These are phyloP conservation scores for Machaerirhynchus nigripectus DNA, from an alignment of 2,113 vertebrate species.

Conservation along the genomic window DNA sequence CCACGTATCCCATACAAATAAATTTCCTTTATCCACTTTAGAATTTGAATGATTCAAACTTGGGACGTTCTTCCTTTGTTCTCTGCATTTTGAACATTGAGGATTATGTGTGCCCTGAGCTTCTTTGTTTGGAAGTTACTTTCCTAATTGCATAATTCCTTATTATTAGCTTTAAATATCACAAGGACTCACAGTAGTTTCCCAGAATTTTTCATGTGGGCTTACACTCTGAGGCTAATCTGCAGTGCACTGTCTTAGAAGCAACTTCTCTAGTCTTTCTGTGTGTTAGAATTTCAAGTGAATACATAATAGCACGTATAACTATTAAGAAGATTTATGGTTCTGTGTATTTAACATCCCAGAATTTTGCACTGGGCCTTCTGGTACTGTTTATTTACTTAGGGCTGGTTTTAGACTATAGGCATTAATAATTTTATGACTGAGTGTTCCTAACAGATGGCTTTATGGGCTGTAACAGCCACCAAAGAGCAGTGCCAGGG, in stretches of 20 bases:
- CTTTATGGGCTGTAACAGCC: slow-evolving; percentile 49
- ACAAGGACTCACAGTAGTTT: neutral
- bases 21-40: neutral
- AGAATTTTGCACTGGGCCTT: slow-evolving; percentile 48
- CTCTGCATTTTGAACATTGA: neutral
- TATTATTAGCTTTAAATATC: slow-evolving; percentile 11
- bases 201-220: neutral
- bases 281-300: slow-evolving; percentile 11
- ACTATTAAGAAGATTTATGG: slow-evolving; percentile 44
- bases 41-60: neutral
- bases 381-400: slow-evolving; percentile 64
- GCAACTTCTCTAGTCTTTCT: neutral
- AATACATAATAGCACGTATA: slow-evolving; percentile 18
- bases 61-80: neutral
- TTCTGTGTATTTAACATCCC: slow-evolving; percentile 31
- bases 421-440: slow-evolving; percentile 60
- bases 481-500: slow-evolving; percentile 44
- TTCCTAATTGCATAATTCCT: neutral
- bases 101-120: neutral
- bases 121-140: neutral
- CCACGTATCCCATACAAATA: neutral
- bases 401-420: slow-evolving; percentile 44
- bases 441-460: slow-evolving; percentile 55
- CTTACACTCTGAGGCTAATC: neutral
- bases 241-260: neutral